Evolutionary conservation across 2,888 invertebrate species (phyloP).

Genomic region (Notodromas monacha): DNA sequence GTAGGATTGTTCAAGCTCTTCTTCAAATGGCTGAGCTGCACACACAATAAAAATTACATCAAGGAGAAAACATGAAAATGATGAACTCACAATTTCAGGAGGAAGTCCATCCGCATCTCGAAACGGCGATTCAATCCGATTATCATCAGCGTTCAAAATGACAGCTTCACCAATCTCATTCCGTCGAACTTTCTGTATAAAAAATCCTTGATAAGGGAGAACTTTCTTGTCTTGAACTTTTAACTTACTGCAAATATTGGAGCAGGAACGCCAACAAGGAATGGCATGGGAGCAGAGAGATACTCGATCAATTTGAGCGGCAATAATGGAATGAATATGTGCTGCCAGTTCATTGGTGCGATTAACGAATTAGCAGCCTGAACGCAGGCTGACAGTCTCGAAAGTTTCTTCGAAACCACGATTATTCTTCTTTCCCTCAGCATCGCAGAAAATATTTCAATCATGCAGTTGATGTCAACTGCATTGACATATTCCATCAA

Average conservation of each 20-base stretch:
- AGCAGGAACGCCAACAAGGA: slow-evolving; percentile 71
- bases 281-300: slow-evolving; percentile 84
- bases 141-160: slow-evolving; percentile 64
- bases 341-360: slow-evolving; percentile 97
- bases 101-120: slow-evolving; percentile 67
- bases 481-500: slow-evolving; percentile 91
- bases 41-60: slow-evolving; percentile 12
- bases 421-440: slow-evolving; percentile 72
- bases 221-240: no score
- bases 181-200: slow-evolving; percentile 30
- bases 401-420: slow-evolving; percentile 58
- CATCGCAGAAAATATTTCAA: slow-evolving; percentile 74
- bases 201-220: no score
- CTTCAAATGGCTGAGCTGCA: slow-evolving; percentile 34
- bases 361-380: slow-evolving; percentile 77
- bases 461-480: slow-evolving; percentile 76
- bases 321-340: slow-evolving; percentile 80
- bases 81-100: slow-evolving; percentile 40
- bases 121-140: slow-evolving; percentile 51
- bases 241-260: slow-evolving; percentile 35
- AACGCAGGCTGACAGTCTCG: slow-evolving; percentile 43
- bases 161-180: slow-evolving; percentile 77
- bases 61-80: slow-evolving; percentile 11
- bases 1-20: slow-evolving; percentile 39
- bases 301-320: slow-evolving; percentile 64